phyloP scores from a whole-genome alignment of 2,888 invertebrate species.

The Plebejus anna region DNA sequence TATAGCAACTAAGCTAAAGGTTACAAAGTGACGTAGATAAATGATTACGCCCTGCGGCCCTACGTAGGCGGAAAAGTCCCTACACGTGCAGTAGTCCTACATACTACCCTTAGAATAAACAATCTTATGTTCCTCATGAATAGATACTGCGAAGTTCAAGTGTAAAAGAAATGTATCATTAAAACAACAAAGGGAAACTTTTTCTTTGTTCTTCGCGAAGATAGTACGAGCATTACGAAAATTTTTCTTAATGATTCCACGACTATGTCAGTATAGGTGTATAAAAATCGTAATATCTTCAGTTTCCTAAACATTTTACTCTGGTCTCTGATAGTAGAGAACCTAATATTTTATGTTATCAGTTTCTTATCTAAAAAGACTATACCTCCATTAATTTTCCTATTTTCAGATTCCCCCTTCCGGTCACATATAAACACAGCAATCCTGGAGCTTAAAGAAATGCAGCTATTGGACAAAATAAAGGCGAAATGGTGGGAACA shows the following conservation, averaged over 20 bases:
- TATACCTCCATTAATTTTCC: not conserved
- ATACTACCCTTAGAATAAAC: not conserved
- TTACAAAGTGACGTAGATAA: not conserved
- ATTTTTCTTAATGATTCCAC: not conserved
- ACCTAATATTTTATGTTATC: no score
- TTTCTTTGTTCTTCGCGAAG: conserved; percentile 21
- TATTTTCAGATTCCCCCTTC: conserved; percentile 83
- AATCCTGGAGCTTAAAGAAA: conserved; percentile 92
- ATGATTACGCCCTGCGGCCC: not conserved
- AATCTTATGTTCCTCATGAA: not conserved
- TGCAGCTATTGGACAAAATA: conserved; percentile 86
- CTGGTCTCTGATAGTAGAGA: no score
- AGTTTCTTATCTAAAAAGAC: no score
- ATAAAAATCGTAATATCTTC: not conserved
- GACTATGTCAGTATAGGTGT: not conserved
- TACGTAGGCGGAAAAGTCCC: not conserved
- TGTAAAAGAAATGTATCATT: conserved; percentile 22
- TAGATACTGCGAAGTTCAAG: not conserved
- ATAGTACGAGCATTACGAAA: not conserved
- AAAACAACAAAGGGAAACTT: conserved; percentile 25
- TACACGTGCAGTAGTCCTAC: not conserved
- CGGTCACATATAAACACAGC: conserved; percentile 89
- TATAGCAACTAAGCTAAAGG: not conserved
- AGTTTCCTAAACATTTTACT: not conserved
- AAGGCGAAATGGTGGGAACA: conserved; percentile 96